Conservation (phyloP, 2,888 invertebrate species). For the Phengaris alcon region DNA sequence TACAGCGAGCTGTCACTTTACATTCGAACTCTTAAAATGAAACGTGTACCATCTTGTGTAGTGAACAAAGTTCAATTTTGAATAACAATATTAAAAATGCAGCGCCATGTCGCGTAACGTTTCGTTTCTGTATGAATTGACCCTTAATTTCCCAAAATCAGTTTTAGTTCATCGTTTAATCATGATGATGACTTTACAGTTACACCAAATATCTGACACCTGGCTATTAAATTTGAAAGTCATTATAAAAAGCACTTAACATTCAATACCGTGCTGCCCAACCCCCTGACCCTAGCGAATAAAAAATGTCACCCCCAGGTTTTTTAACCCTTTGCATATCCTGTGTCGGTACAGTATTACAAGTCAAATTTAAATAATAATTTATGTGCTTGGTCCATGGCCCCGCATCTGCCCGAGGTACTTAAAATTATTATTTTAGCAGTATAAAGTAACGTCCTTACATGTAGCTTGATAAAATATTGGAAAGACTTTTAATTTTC, state of each 20-base stretch:
- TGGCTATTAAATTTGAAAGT: slow-evolving; percentile 25
- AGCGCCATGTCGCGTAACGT: no score
- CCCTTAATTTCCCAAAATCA: no score
- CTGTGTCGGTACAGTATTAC: slow-evolving; percentile 73
- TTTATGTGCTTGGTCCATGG: slow-evolving; percentile 63
- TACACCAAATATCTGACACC: slow-evolving; percentile 7
- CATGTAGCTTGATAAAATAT: no score
- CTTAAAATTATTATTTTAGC: slow-evolving; percentile 21
- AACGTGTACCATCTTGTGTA: no score
- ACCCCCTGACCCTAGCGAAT: slow-evolving; percentile 57
- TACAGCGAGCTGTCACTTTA: no score
- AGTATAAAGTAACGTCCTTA: no score
- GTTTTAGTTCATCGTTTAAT: neutral
- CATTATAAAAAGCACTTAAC: slow-evolving; percentile 58
- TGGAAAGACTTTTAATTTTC: no score
- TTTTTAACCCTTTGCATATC: slow-evolving; percentile 76
- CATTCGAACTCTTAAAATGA: no score
- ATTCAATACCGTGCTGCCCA: slow-evolving; percentile 62
- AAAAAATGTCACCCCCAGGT: slow-evolving; percentile 70
- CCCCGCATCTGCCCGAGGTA: slow-evolving; percentile 56
- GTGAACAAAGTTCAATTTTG: no score
- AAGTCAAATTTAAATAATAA: slow-evolving; percentile 79
- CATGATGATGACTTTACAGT: neutral
- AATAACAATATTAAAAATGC: no score
- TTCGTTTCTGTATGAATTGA: no score